Percentiles rank a stretch among this genome's conserved stretches.
These are phyloP conservation scores for Peromyscus melanophrys DNA, from an alignment of 2,797 vertebrate genomes.

Conservation along the genomic window DNA sequence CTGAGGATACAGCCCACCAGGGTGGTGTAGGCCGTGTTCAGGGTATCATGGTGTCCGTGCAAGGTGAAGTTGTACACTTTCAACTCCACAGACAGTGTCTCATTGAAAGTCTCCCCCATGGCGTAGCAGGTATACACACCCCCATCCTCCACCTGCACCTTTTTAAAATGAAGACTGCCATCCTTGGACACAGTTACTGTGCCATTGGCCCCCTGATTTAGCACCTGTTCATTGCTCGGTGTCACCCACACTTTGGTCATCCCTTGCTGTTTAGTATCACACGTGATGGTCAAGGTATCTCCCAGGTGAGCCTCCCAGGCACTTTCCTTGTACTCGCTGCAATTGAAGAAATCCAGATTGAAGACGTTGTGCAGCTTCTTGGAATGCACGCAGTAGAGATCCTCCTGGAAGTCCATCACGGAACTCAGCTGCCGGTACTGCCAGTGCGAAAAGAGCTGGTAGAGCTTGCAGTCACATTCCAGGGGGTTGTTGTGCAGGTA, in stretches of 20 bases:
- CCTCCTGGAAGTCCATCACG: conserved; percentile 95
- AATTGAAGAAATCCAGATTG: conserved; percentile 92
- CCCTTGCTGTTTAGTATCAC: conserved; percentile 94
- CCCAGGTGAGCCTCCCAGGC: conserved; percentile 94
- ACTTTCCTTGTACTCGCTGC: conserved; percentile 94
- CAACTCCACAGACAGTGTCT: conserved; percentile 96
- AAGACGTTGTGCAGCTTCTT: conserved; percentile 89
- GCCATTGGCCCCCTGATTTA: conserved; percentile 89
- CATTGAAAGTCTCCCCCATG: conserved; percentile 93
- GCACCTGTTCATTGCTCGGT: conserved; percentile 91
- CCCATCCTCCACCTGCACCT: conserved; percentile 91
- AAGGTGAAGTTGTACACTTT: conserved; percentile 96
- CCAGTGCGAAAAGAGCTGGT: conserved; percentile 95
- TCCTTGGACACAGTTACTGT: conserved; percentile 90
- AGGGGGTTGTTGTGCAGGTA: conserved; percentile 97
- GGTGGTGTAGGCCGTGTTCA: conserved; percentile 98
- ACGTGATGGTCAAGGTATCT: conserved; percentile 91
- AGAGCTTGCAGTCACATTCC: conserved; percentile 94
- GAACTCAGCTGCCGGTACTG: conserved; percentile 94
- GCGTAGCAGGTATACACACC: conserved; percentile 96
- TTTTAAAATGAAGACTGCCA: conserved; percentile 92
- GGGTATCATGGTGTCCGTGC: conserved; percentile 91
- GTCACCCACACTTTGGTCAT: conserved; percentile 93
- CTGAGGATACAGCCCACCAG: conserved; percentile 97
- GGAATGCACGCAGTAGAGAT: conserved; percentile 90